Percentiles rank a stretch among this genome's conserved stretches.
These are phyloP conservation scores for Drosophila repletoides DNA, from an alignment of 1,140 invertebrate species.

Conservation along the genomic window DNA sequence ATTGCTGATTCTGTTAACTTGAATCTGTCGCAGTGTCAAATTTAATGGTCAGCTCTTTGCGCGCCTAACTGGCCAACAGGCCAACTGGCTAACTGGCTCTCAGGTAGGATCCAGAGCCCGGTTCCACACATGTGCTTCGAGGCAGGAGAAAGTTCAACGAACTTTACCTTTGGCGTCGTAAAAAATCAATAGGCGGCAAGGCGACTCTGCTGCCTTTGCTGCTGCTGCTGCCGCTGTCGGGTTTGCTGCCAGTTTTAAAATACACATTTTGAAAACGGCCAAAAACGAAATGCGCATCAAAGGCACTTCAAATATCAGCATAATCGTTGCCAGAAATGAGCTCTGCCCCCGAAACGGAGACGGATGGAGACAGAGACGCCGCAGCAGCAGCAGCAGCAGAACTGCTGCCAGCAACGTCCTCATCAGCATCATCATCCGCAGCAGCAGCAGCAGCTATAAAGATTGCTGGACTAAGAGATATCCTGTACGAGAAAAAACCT, in stretches of 20 bases:
- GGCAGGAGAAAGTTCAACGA: conserved; percentile 57
- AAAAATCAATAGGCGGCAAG: conserved; percentile 70
- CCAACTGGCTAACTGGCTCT: background rate
- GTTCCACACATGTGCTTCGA: background rate
- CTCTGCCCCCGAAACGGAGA: background rate
- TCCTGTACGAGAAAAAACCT: background rate
- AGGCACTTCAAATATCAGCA: conserved; percentile 77
- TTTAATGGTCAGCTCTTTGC: conserved; percentile 51
- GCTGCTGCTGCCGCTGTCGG: background rate
- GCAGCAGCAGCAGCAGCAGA: background rate
- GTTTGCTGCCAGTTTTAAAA: conserved; percentile 60
- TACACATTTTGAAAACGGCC: conserved; percentile 54
- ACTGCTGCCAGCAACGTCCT: conserved; percentile 12
- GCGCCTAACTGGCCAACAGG: background rate
- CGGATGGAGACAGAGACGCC: background rate
- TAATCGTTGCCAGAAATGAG: conserved; percentile 51
- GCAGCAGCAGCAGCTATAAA: background rate
- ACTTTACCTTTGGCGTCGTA: conserved; percentile 70
- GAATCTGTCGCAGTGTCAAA: conserved; percentile 41
- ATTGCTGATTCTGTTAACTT: conserved; percentile 71
- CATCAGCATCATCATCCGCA: conserved; percentile 26
- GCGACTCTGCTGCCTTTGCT: background rate
- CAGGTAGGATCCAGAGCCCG: conserved; percentile 13
- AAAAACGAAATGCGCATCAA: conserved; percentile 69
- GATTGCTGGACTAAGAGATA: background rate